A percentile compares a stretch with the other conserved stretches of the same genome.
Conservation (phyloP, 2,888 invertebrate genomes). For the Nebria brevicollis region DNA sequence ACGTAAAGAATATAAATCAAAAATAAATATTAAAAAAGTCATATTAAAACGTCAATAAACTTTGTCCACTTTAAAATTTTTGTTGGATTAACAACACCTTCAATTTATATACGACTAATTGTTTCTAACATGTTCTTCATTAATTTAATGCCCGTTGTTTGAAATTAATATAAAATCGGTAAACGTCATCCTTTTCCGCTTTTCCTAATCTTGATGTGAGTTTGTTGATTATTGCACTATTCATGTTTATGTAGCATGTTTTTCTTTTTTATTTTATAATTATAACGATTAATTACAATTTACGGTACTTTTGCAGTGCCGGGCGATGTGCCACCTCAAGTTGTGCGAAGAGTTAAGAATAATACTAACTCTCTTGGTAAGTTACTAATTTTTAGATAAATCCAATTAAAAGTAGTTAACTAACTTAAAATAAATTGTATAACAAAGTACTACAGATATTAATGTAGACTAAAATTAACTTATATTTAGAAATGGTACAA, state of each 20-base stretch:
- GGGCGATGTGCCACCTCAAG: slow-evolving; percentile 51
- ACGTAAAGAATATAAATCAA: too few relatives aligned
- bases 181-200: background rate
- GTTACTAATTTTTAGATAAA: slow-evolving; percentile 49
- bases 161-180: background rate
- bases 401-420: background rate
- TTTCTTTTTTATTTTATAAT: background rate
- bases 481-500: too few relatives aligned
- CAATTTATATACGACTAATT: background rate
- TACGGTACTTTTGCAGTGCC: slow-evolving; percentile 43
- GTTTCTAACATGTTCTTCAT: background rate
- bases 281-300: slow-evolving; percentile 18
- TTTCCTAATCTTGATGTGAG: background rate
- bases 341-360: slow-evolving; percentile 62
- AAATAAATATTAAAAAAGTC: too few relatives aligned
- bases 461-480: too few relatives aligned
- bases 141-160: background rate
- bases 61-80: background rate
- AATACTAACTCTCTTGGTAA: slow-evolving; percentile 61
- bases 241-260: slow-evolving; percentile 7
- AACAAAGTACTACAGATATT: too few relatives aligned
- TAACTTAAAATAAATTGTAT: background rate
- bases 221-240: slow-evolving; percentile 6
- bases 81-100: background rate
- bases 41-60: too few relatives aligned